A percentile compares a stretch with the other conserved stretches of the same genome.
Conservation (phyloP, 2,113 vertebrate genomes). For the Nycticebus coucang region DNA sequence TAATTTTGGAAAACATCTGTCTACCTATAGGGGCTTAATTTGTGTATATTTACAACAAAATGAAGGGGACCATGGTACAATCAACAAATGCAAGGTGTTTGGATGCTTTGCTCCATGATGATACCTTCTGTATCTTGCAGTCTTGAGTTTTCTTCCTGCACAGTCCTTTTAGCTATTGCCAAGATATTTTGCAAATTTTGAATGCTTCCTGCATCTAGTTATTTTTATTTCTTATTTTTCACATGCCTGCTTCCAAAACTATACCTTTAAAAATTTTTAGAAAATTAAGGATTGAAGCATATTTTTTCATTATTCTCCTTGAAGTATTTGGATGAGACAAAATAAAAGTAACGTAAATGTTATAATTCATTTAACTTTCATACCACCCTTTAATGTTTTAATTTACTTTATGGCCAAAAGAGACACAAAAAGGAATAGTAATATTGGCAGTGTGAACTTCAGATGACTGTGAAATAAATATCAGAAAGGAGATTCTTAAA, state of each 20-base stretch:
- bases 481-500: not conserved
- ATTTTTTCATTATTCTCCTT: not conserved
- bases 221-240: not conserved
- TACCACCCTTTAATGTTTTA: not conserved
- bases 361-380: not conserved
- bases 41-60: not conserved
- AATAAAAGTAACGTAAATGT: not conserved
- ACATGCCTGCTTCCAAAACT: not conserved
- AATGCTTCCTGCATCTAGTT: not conserved
- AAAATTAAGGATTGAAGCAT: not conserved
- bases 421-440: not conserved
- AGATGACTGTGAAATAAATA: not conserved
- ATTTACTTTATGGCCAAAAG: not conserved
- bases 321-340: not conserved
- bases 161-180: not conserved
- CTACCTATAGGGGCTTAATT: not conserved
- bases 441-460: not conserved
- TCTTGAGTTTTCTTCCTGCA: not conserved
- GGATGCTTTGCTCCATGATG: not conserved
- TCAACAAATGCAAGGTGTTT: not conserved
- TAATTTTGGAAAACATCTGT: not conserved
- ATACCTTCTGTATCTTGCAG: not conserved
- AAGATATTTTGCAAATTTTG: not conserved
- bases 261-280: not conserved
- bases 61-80: not conserved